These are phyloP conservation scores for Eupleurogrammus muticus DNA, from an alignment of 2,797 vertebrate genomes.

Conservation along the genomic window DNA sequence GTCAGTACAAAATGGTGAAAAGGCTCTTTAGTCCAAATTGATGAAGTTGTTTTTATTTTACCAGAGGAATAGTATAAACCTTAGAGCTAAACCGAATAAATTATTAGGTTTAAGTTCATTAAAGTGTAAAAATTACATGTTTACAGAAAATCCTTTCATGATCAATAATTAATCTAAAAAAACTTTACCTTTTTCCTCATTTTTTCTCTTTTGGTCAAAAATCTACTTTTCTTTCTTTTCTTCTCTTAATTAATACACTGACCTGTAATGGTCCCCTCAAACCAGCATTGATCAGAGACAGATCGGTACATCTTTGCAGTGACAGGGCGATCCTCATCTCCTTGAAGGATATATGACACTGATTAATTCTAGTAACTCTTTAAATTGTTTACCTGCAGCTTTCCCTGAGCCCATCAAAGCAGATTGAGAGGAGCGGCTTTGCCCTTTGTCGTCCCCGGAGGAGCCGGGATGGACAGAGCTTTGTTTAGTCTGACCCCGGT, in stretches of 20 bases:
- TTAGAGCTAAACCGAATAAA: neutral
- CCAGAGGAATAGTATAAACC: neutral
- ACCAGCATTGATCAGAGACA: neutral
- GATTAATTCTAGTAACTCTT: conserved; percentile 18
- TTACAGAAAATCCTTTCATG: neutral
- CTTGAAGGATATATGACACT: conserved; percentile 7
- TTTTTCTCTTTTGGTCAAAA: too few species aligned
- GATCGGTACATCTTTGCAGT: conserved; percentile 34
- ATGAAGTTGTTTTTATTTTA: too few species aligned
- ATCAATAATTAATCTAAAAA: neutral
- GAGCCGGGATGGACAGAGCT: conserved; percentile 41
- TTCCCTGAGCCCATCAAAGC: conserved; percentile 5
- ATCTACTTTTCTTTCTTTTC: neutral
- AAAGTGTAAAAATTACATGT: neutral
- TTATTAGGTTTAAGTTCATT: too few species aligned
- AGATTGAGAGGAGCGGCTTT: conserved; percentile 53
- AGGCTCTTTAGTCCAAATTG: too few species aligned
- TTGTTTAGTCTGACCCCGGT: conserved; percentile 69
- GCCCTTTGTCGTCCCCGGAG: conserved; percentile 51
- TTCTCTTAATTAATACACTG: neutral
- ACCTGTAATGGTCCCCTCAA: neutral
- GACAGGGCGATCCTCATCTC: conserved; percentile 9
- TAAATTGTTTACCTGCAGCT: conserved; percentile 50
- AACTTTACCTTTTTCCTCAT: too few species aligned
- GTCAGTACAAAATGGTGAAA: too few species aligned